Base-by-base conservation (phyloP, 2,797 vertebrate species). In the Phrynocephalus guinanensis region DNA sequence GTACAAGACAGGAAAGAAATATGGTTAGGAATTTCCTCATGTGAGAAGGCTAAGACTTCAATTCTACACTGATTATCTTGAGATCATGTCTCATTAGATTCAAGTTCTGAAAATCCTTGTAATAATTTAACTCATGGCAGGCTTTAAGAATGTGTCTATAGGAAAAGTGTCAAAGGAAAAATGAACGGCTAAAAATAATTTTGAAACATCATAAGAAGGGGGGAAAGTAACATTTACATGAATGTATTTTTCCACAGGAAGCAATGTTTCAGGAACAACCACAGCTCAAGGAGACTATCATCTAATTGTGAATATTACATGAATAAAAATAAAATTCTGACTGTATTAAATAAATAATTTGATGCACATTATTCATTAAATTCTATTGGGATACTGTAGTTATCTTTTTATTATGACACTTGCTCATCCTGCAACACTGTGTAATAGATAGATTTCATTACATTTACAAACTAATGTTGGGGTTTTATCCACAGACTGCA, bases 371-470 rank as follows among this genome's bases (percentile, higher is more conserved):
- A 89, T 85, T 91, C 2, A 68, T 89, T 89, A 80, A 82, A 48
- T 63, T 90, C 84, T 83, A 50, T 56, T 91, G 70, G 85, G 92
- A 80, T 60, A 84, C 81, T 91, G 77, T 38, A 52, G 80, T 3
- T 0, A 2, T 87, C 63, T 78, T 92, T 89, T 90, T 93, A 88
- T 83, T 1, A 22, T 91, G 71, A 92, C 83, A 89, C 90, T 90
- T 88, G 89, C 90, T 92, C 83, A 82, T 85, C 82, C 81, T 91
- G 79, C 87, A 87, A 90, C 33, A 68, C 83, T 83, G 91, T 50
- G 75, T 81, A 87, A 92, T 89, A 91, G 77, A 63, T 88, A 90
- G n/a, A 92, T 91, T 88, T 76, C 79, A 88, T 75, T 92, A 86
- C 85, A 91, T 91, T 38, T 88, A 83, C 85, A 77, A 88, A 92